Conservation (phyloP, 2,888 invertebrate genomes). For the Drosophila basisetae region DNA sequence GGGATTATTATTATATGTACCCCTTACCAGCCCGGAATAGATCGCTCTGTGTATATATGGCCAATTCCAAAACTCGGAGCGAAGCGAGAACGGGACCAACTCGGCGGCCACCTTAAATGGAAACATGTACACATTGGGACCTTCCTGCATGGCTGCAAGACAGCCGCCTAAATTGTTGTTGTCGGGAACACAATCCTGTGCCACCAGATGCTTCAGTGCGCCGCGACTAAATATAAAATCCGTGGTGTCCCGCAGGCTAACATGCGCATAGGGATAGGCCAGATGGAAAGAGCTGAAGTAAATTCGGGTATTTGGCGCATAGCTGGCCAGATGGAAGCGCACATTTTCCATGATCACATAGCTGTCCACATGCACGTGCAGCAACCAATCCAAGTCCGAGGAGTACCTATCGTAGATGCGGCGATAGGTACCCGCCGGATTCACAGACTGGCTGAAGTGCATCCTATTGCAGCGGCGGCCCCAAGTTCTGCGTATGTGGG, state of each 20-base stretch:
- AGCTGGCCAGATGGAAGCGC: conserved; percentile 92
- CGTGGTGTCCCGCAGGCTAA: conserved; percentile 95
- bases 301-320: conserved; percentile 90
- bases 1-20: not conserved
- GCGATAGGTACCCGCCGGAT: conserved; percentile 94
- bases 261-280: conserved; percentile 89
- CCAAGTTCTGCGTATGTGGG: conserved; percentile 97
- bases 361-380: conserved; percentile 99
- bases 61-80: conserved; percentile 96
- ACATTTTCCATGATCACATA: conserved; percentile 98
- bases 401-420: conserved; percentile 93
- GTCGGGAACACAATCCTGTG: conserved; percentile 91
- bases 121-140: conserved; percentile 88
- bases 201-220: conserved; percentile 91
- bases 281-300: conserved; percentile 94
- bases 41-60: conserved; percentile 95
- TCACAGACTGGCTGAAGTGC: conserved; percentile 88
- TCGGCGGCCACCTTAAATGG: conserved; percentile 97
- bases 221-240: conserved; percentile 96
- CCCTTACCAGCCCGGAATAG: conserved; percentile 87
- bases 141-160: conserved; percentile 92
- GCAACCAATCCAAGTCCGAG: conserved; percentile 96
- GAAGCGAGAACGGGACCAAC: conserved; percentile 93
- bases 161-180: conserved; percentile 95
- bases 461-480: conserved; percentile 92